A percentile compares a stretch with the other conserved stretches of the same genome.
Conservation (phyloP, 92 coral and sea anemone species). For the Palythoa grandis region DNA sequence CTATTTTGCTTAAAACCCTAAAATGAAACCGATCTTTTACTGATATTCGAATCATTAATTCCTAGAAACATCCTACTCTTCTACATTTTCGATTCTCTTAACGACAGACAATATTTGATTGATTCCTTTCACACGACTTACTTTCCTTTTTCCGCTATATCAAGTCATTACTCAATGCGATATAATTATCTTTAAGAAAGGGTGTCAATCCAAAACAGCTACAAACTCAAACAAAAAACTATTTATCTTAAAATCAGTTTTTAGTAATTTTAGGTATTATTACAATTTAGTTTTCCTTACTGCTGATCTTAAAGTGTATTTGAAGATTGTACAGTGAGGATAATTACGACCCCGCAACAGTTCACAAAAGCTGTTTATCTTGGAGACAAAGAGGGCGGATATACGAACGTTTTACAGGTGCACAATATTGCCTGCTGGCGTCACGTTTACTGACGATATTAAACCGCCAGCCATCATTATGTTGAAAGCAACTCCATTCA, state of each 20-base stretch:
- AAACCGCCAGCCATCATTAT: background rate
- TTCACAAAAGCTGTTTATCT: slow-evolving; percentile 74
- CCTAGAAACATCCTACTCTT: no score
- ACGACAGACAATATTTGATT: no score
- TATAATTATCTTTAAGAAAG: background rate
- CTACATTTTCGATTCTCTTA: no score
- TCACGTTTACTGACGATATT: slow-evolving; percentile 13
- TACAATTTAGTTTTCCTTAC: background rate
- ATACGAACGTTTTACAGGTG: slow-evolving; percentile 28
- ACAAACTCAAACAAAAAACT: background rate
- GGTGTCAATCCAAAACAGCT: background rate
- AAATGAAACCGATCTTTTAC: no score
- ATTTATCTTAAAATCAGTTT: background rate
- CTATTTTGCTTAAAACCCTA: no score
- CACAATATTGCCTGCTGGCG: slow-evolving; percentile 4
- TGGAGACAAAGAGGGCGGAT: slow-evolving; percentile 31
- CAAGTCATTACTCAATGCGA: background rate
- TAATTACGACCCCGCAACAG: slow-evolving; percentile 19
- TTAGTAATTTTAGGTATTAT: background rate
- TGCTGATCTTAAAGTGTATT: background rate
- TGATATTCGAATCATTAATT: no score
- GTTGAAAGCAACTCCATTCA: background rate
- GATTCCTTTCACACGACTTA: no score
- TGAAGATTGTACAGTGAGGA: background rate
- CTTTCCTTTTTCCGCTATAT: background rate